Conservation (phyloP, 2,888 invertebrate genomes). For the Drosophila prostipennis region DNA sequence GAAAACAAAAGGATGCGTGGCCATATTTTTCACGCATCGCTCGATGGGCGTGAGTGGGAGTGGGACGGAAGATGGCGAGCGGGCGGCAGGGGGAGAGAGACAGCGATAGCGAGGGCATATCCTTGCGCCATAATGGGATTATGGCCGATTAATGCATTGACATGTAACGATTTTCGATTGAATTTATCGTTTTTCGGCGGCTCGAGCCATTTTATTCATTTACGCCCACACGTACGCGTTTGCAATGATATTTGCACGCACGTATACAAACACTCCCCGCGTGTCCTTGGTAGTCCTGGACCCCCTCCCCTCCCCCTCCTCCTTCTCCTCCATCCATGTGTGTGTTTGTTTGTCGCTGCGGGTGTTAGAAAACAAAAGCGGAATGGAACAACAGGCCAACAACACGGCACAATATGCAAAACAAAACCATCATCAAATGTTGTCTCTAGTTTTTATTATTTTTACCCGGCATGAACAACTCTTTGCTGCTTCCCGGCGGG, state of each 20-base stretch:
- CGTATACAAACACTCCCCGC: conserved; percentile 37
- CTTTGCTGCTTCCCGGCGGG: conserved; percentile 3
- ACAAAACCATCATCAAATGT: conserved; percentile 69
- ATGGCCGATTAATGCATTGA: conserved; percentile 85
- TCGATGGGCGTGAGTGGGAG: conserved; percentile 4
- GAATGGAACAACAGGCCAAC: conserved; percentile 63
- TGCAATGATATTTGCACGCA: conserved; percentile 75
- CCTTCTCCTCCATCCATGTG: neutral
- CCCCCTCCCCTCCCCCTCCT: too few species aligned
- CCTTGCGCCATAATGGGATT: conserved; percentile 84
- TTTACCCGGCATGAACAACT: conserved; percentile 3
- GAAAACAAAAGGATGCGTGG: conserved; percentile 74
- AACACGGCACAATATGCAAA: conserved; percentile 69
- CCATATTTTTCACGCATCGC: conserved; percentile 78
- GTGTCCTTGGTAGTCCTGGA: neutral
- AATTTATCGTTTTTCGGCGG: conserved; percentile 83
- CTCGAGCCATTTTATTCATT: conserved; percentile 81
- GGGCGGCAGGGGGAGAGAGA: conserved; percentile 5
- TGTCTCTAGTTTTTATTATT: conserved; percentile 42
- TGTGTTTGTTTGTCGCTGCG: conserved; percentile 67
- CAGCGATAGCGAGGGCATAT: conserved; percentile 61
- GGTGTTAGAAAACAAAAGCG: conserved; percentile 80
- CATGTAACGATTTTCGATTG: conserved; percentile 85
- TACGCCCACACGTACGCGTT: conserved; percentile 74
- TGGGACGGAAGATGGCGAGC: conserved; percentile 23